Evolutionary conservation across 1,140 invertebrate species (phyloP), one percentile per base, ranked within the genome.

Genomic region (Contarinia nasturtii): DNA sequence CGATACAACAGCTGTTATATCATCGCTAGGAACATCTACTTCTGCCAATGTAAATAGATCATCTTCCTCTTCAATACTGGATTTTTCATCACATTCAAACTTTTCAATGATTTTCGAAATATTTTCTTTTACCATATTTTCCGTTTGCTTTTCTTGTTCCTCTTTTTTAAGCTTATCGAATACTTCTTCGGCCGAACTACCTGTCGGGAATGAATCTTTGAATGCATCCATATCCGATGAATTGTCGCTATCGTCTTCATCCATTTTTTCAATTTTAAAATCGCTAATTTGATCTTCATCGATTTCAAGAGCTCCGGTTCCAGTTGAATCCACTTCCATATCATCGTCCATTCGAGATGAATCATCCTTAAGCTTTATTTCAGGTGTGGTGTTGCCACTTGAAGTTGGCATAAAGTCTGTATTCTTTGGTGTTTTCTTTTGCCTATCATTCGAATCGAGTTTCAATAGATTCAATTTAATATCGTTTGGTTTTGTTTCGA

Each of bases 401-500:
- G 18, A 15, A 7, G 38, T 15, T 15, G 18, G n/a, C 12, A 15
- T 4, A 15, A 40, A 40, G 12, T 15, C 34, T 38, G 18, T 17
- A 20, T 38, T 33, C 19, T 46, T 33, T 17, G 34, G 12, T 7
- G 45, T 7, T 1, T 17, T 46, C 2, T 33, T 46, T 19, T 37
- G n/a, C 2, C 18, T 17, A 10, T 10, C 27, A 27, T 27, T 27
- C 27, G 27, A 10, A 10, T 10, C 10, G 27, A 5, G 3, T 27
- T 27, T 27, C 27, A 27, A 27, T 27, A 27, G 10, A 10, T 18
- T 45, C n/a, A 19, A 44, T 15, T 19, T 47, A 21, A 38, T 49
- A 20, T 55, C 52, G 3, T 51, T 47, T 8, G 53, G 52, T 48
- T 57, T 58, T 0, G 53, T 53, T 1, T 53, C 52, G 59, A 53